Evolutionary conservation across 92 coral and sea anemone genomes (phyloP), one percentile per base, ranked within the genome.

Genomic region (Porites lobata): DNA sequence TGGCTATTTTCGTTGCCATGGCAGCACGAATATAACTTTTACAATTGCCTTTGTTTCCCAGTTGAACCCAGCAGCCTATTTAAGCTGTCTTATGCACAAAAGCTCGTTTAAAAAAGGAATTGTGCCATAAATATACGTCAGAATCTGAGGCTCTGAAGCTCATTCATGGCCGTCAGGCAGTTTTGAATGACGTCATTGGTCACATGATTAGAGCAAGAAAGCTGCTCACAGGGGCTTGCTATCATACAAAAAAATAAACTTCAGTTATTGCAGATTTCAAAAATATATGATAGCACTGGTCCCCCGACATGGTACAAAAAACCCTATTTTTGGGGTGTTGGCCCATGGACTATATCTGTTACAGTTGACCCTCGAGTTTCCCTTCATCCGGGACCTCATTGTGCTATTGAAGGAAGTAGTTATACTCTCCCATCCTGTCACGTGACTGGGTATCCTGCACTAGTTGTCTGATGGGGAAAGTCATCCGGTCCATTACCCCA

Each of bases 271-370:
- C 65, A 81, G 90, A 70, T 91, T 87, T 26, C 8, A 78, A 91
- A 91, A 86, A 91, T 91, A n/a, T 50, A 67, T 79, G 90, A 70
- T 90, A 90, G 90, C 89, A 74, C 83, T 90, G 87, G 93, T 85
- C 26, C 26, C 26, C 1, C 26, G 26, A 24, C 26, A 24, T 24
- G 26, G 26, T 24, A 24, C 26, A 24, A 24, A 24, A n/a, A n/a
- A n/a, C n/a, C n/a, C n/a, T n/a, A n/a, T n/a, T n/a, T n/a, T n/a
- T n/a, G n/a, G n/a, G n/a, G 26, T 24, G 26, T 24, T 24, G 1
- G 26, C 26, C 26, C 26, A 24, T 24, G 26, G 26, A 24, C 26
- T 24, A 24, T 24, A 24, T n/a, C n/a, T n/a, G n/a, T n/a, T n/a
- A n/a, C n/a, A n/a, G n/a, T n/a, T n/a, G n/a, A n/a, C n/a, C n/a